A percentile compares a stretch with the other conserved stretches of the same genome.
These are phyloP conservation scores for Mus spicilegus DNA, from an alignment of 2,113 vertebrate genomes.

Conservation along the genomic window DNA sequence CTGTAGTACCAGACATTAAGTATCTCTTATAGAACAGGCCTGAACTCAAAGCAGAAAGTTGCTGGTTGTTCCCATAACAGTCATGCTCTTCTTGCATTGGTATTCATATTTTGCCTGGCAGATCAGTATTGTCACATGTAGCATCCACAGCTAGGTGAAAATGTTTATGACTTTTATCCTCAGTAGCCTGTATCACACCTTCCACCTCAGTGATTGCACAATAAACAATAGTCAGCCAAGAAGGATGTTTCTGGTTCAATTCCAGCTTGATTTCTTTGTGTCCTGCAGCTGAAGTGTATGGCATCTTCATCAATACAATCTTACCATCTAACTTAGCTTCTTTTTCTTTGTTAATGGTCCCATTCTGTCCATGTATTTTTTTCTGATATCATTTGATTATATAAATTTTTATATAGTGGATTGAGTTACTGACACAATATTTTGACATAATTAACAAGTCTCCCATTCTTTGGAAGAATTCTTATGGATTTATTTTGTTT, in stretches of 20 bases:
- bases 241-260: background rate
- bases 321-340: background rate
- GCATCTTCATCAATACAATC: background rate
- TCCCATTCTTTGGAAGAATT: background rate
- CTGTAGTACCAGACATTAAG: background rate
- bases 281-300: too few relatives aligned
- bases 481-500: conserved; percentile 4
- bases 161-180: background rate
- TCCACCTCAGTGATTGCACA: background rate
- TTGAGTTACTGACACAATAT: background rate
- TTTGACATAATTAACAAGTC: conserved; percentile 8
- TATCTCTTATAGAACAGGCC: too few relatives aligned
- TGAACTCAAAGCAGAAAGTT: background rate
- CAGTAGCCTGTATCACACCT: too few relatives aligned
- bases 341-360: background rate
- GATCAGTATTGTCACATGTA: background rate
- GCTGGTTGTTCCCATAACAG: background rate
- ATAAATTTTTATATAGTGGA: background rate
- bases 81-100: background rate
- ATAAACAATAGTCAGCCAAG: background rate
- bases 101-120: background rate
- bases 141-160: background rate
- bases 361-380: background rate
- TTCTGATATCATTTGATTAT: background rate
- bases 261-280: background rate